A percentile compares a stretch with the other conserved stretches of the same genome.
phyloP scores from a whole-genome alignment of 2,888 invertebrate species.

The Diadegma fenestrale region DNA sequence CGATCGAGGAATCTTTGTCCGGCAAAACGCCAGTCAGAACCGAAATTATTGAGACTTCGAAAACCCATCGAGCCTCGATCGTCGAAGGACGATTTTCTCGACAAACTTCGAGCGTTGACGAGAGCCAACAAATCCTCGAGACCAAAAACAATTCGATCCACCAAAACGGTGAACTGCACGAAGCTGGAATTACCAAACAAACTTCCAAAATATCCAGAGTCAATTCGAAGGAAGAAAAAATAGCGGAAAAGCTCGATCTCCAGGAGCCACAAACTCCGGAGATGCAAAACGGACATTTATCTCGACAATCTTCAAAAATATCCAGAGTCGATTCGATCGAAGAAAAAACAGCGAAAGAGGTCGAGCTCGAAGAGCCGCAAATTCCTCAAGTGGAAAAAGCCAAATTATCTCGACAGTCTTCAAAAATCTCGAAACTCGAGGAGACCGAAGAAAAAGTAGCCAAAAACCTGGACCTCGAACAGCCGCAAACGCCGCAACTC shows the following conservation, averaged over 20 bases:
- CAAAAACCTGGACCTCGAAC: conserved; percentile 57
- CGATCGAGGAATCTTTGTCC: conserved; percentile 85
- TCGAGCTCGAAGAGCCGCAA: conserved; percentile 67
- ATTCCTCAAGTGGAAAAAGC: conserved; percentile 55
- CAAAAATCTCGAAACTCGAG: conserved; percentile 65
- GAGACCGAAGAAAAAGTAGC: conserved; percentile 61
- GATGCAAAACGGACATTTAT: conserved; percentile 38
- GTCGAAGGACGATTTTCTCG: conserved; percentile 67
- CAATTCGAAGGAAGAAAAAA: not conserved
- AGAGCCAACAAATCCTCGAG: conserved; percentile 19
- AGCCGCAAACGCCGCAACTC: conserved; percentile 58
- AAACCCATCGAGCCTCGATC: conserved; percentile 61
- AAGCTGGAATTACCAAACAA: conserved; percentile 55
- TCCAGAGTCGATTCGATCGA: conserved; percentile 62
- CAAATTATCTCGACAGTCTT: conserved; percentile 70
- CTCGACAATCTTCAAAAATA: conserved; percentile 59
- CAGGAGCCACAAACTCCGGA: not conserved
- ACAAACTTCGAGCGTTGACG: conserved; percentile 58
- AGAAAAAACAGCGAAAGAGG: conserved; percentile 58
- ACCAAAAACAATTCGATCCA: conserved; percentile 12
- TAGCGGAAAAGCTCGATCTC: not conserved
- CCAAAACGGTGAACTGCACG: conserved; percentile 43
- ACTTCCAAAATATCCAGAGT: conserved; percentile 42
- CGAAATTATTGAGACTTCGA: conserved; percentile 56
- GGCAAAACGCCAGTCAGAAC: conserved; percentile 77